phyloP scores from a whole-genome alignment of 1,140 invertebrate species.

The Hylaeus anthracinus region DNA sequence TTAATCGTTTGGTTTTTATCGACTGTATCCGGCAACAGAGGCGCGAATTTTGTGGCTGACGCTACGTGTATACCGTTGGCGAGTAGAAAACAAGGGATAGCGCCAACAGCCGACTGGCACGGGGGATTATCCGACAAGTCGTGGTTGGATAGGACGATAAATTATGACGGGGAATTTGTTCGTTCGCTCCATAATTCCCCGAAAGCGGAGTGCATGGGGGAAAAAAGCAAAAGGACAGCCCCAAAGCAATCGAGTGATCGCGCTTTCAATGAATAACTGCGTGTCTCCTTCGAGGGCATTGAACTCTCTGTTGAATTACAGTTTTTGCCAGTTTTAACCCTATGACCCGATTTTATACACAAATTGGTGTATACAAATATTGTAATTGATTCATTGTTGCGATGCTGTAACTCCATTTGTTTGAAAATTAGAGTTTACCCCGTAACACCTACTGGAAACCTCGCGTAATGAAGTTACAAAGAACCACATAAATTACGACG shows the following conservation, averaged over 20 bases:
- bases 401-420: no score
- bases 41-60: slow-evolving; percentile 7
- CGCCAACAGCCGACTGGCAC: slow-evolving; percentile 54
- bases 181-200: slow-evolving; percentile 59
- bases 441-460: no score
- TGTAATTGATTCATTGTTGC: no score
- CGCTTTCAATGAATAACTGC: slow-evolving; percentile 5
- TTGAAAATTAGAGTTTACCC: no score
- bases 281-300: neutral
- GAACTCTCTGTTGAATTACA: no score
- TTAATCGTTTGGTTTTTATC: slow-evolving; percentile 15
- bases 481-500: no score
- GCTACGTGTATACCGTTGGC: no score
- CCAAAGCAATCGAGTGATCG: slow-evolving; percentile 26
- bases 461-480: no score
- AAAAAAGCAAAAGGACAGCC: slow-evolving; percentile 24
- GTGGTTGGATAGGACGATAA: slow-evolving; percentile 62
- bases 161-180: slow-evolving; percentile 65
- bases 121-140: slow-evolving; percentile 61
- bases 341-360: no score
- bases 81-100: slow-evolving; percentile 44
- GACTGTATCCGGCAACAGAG: slow-evolving; percentile 18
- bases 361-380: no score
- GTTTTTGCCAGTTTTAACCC: no score
- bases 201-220: slow-evolving; percentile 30